Conservation (phyloP, 1,140 invertebrate genomes). For the Aphelinus certus region DNA sequence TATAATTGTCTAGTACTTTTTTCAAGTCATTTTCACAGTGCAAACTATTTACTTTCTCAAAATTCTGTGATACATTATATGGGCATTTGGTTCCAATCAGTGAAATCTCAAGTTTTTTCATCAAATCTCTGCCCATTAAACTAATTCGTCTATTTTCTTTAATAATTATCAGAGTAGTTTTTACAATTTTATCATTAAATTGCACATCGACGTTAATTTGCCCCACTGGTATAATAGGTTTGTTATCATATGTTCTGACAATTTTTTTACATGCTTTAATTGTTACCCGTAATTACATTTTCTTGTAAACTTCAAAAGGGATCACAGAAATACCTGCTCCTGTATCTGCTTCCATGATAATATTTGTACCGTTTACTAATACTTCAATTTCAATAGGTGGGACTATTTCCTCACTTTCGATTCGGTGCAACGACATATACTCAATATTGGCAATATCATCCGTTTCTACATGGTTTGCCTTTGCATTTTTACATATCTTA, state of each 20-base stretch:
- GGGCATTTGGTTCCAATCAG: not conserved
- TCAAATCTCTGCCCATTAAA: not conserved
- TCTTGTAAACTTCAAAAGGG: slow-evolving; percentile 1
- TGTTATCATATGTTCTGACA: not conserved
- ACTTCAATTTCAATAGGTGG: not conserved
- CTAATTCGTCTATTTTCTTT: not conserved
- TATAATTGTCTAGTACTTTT: slow-evolving; percentile 10
- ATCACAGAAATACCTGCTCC: not conserved
- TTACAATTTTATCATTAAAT: not conserved
- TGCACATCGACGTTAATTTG: not conserved
- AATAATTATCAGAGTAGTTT: not conserved
- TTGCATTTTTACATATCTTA: slow-evolving; percentile 6
- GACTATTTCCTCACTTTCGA: not conserved
- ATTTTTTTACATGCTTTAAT: not conserved
- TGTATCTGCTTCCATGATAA: not conserved
- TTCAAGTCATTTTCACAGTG: not conserved
- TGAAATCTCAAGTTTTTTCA: not conserved
- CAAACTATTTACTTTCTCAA: slow-evolving; percentile 1
- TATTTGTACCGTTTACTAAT: not conserved
- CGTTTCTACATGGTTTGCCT: not conserved
- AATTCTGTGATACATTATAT: not conserved
- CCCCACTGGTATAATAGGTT: not conserved
- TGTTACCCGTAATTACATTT: not conserved
- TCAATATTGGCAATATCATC: not conserved
- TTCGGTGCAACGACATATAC: too few relatives aligned